A percentile compares a stretch with the other conserved stretches of the same genome.
These are phyloP conservation scores for Natrix natrix DNA, from an alignment of 2,797 vertebrate genomes.

Conservation along the genomic window DNA sequence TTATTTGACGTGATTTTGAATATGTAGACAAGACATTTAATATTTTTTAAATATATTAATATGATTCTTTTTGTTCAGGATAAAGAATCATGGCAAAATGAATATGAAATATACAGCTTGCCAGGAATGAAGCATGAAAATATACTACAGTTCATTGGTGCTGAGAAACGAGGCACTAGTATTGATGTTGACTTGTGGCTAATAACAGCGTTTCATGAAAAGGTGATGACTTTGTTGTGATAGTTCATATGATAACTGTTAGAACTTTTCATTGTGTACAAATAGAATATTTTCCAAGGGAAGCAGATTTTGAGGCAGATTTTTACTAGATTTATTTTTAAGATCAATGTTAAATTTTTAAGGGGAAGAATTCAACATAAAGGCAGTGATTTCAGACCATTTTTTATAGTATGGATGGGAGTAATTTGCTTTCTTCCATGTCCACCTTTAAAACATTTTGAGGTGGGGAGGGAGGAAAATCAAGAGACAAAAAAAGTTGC, in stretches of 20 bases:
- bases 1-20: not conserved
- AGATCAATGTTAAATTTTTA: not conserved
- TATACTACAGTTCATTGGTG: slow-evolving; percentile 91
- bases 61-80: slow-evolving; percentile 70
- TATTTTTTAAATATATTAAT: not conserved
- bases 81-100: slow-evolving; percentile 98
- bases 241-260: not conserved
- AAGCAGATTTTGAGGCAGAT: not conserved
- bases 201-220: slow-evolving; percentile 93
- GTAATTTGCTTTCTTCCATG: not conserved
- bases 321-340: not conserved
- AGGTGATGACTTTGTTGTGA: slow-evolving; percentile 69
- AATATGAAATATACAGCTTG: slow-evolving; percentile 94
- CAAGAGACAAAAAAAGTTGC: not conserved
- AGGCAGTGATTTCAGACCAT: not conserved
- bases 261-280: not conserved
- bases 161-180: slow-evolving; percentile 92
- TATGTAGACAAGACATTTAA: not conserved
- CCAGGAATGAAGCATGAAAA: slow-evolving; percentile 97
- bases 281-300: not conserved
- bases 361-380: not conserved
- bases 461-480: not conserved
- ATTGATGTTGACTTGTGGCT: slow-evolving; percentile 96
- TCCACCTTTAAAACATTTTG: not conserved
- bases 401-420: not conserved